Evolutionary conservation across 2,113 vertebrate genomes (phyloP).

Genomic region (Sardina pilchardus): DNA sequence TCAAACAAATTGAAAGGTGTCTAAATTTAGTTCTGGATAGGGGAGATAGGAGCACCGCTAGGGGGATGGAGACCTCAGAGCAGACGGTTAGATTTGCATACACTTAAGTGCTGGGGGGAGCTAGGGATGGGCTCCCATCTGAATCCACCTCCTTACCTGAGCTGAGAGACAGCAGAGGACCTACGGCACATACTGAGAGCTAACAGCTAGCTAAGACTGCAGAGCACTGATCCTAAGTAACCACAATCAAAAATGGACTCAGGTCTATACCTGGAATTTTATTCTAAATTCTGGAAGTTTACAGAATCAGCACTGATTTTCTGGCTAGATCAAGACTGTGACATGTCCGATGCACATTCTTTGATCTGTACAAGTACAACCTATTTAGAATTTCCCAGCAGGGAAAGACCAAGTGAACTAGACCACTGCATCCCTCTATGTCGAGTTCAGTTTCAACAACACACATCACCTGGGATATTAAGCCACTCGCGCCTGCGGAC

Average conservation of each 20-base stretch:
- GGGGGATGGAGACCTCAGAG: neutral
- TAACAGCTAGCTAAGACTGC: neutral
- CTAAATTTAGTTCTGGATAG: conserved; percentile 10
- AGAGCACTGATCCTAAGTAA: neutral
- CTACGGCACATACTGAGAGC: neutral
- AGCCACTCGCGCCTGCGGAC: neutral
- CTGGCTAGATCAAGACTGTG: neutral
- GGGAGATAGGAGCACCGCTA: neutral
- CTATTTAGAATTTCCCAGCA: neutral
- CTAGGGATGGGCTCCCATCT: neutral
- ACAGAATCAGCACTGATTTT: no score
- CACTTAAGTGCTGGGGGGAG: neutral
- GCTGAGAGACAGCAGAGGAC: neutral
- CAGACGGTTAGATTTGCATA: conserved; percentile 13
- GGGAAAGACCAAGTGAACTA: neutral
- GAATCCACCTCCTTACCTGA: neutral
- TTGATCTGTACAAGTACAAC: neutral
- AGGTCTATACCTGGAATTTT: no score
- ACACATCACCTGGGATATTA: neutral
- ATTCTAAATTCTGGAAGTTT: no score
- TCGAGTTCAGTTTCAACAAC: neutral
- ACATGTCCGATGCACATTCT: neutral
- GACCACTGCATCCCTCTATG: neutral
- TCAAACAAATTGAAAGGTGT: conserved; percentile 28
- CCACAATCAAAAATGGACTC: neutral